Percentiles rank a stretch among this genome's conserved stretches.
Evolutionary conservation across 2,888 invertebrate genomes (phyloP).

Genomic region (Pinctada fucata): DNA sequence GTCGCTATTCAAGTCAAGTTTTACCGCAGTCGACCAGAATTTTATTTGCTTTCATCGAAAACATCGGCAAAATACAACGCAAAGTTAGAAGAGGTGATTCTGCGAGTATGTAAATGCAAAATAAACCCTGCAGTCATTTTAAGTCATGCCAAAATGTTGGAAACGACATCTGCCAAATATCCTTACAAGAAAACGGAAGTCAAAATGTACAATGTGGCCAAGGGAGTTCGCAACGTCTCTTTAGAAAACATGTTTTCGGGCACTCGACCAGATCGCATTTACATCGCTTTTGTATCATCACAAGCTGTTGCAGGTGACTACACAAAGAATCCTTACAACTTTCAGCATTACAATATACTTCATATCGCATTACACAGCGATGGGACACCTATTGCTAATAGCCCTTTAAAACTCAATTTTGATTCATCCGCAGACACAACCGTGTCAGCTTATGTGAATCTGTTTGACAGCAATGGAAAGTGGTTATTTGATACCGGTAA

Average conservation of each 20-base stretch:
- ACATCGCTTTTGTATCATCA: constrained; percentile 36
- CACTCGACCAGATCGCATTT: constrained; percentile 33
- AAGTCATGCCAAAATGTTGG: no score
- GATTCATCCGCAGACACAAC: constrained; percentile 10
- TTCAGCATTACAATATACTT: constrained; percentile 37
- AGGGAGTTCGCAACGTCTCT: constrained; percentile 26
- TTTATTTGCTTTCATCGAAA: no score
- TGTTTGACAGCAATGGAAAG: constrained; percentile 30
- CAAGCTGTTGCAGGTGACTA: constrained; percentile 40
- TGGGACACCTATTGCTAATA: constrained; percentile 39
- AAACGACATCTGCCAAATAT: no score
- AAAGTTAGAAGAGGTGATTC: no score
- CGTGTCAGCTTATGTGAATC: constrained; percentile 35
- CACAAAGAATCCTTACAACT: constrained; percentile 42
- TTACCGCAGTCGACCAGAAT: no score
- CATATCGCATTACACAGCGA: constrained; percentile 37
- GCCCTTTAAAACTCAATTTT: constrained; percentile 38
- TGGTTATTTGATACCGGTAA: constrained; percentile 40
- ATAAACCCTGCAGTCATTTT: no score
- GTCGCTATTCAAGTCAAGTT: no score
- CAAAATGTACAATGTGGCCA: constrained; percentile 32
- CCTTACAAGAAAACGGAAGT: constrained; percentile 26
- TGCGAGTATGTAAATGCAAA: no score
- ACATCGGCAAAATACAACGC: no score
- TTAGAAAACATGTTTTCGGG: constrained; percentile 44